phyloP scores from a whole-genome alignment of 2,797 vertebrate genomes.

The Bothrops alternatus region DNA sequence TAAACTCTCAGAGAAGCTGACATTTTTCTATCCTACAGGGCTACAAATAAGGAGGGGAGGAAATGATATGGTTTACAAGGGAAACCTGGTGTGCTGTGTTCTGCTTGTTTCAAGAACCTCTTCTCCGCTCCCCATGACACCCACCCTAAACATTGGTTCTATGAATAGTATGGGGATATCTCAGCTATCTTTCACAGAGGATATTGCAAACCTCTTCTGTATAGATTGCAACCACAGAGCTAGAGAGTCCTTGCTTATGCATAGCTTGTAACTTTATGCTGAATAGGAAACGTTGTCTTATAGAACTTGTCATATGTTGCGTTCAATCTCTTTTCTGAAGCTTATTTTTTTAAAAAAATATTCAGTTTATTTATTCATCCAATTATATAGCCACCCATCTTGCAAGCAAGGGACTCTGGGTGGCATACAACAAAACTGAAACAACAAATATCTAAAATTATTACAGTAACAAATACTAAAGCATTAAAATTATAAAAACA shows the following conservation, averaged over 20 bases:
- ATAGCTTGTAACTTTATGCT: not conserved
- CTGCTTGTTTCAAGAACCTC: not conserved
- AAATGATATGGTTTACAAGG: not conserved
- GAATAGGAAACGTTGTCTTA: too few relatives aligned
- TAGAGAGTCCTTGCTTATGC: not conserved
- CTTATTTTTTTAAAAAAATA: too few relatives aligned
- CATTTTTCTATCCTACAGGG: not conserved
- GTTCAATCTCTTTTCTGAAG: not conserved
- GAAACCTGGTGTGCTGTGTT: not conserved
- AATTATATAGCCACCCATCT: too few relatives aligned
- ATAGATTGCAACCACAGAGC: not conserved
- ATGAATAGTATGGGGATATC: not conserved
- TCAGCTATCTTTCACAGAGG: not conserved
- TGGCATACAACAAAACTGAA: too few relatives aligned
- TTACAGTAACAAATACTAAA: too few relatives aligned
- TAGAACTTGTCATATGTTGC: too few relatives aligned
- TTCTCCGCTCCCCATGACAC: not conserved
- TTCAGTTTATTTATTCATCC: too few relatives aligned
- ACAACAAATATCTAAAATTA: too few relatives aligned
- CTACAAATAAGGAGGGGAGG: not conserved
- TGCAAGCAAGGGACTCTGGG: too few relatives aligned
- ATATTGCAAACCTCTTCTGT: not conserved
- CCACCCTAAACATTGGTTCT: not conserved
- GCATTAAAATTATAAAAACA: too few relatives aligned
- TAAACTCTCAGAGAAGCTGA: not conserved